A percentile compares a stretch with the other conserved stretches of the same genome.
These are phyloP conservation scores for Loripinus fragilis DNA, from an alignment of 2,888 invertebrate species.

Conservation along the genomic window DNA sequence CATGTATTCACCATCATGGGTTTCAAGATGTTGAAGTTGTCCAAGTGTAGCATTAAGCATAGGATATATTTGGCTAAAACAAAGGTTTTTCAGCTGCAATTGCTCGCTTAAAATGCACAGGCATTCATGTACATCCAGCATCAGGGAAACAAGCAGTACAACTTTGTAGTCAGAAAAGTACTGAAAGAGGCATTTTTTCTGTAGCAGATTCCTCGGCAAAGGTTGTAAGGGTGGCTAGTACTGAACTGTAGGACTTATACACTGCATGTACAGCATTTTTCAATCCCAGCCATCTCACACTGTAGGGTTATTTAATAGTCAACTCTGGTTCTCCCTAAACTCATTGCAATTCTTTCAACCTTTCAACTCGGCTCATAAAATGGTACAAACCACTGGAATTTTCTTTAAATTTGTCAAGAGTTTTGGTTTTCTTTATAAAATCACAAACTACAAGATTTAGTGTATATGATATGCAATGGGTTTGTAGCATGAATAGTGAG, in stretches of 20 bases:
- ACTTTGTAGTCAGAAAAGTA: slow-evolving; percentile 36
- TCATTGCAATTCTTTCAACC: slow-evolving; percentile 33
- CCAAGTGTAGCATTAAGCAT: slow-evolving; percentile 37
- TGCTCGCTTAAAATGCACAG: slow-evolving; percentile 30
- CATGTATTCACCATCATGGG: no score
- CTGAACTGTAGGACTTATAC: slow-evolving; percentile 21
- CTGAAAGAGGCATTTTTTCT: slow-evolving; percentile 1
- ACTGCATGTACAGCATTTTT: slow-evolving; percentile 34
- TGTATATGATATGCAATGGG: not conserved
- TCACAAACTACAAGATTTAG: not conserved
- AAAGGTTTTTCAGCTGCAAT: slow-evolving; percentile 42
- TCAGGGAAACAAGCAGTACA: slow-evolving; percentile 33
- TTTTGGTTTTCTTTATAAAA: not conserved
- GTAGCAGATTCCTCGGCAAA: slow-evolving; percentile 30
- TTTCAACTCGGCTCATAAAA: slow-evolving; percentile 25
- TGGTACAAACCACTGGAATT: slow-evolving; percentile 7
- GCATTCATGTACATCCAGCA: slow-evolving; percentile 50
- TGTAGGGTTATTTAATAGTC: slow-evolving; percentile 32
- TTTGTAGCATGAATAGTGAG: not conserved
- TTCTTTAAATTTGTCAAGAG: no score
- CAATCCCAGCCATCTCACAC: slow-evolving; percentile 35
- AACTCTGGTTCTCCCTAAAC: slow-evolving; percentile 33
- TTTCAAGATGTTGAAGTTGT: slow-evolving; percentile 24
- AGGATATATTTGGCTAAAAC: slow-evolving; percentile 44
- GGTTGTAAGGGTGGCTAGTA: slow-evolving; percentile 29